Evolutionary conservation across 2,888 invertebrate species (phyloP), one percentile per base, ranked within the genome.

Genomic region (Eupithecia vulgata): DNA sequence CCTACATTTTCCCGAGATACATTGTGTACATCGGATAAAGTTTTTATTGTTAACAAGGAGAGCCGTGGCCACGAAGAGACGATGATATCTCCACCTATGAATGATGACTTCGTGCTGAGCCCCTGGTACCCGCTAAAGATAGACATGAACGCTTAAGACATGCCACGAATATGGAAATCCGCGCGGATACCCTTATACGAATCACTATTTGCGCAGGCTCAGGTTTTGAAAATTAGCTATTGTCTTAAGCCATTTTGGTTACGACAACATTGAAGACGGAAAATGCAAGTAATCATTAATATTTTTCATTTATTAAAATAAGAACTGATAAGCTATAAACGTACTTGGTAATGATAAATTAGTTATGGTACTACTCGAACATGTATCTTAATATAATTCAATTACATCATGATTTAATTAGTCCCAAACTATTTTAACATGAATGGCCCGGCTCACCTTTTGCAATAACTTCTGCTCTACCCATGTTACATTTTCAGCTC

Each of bases 21-120:
- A 91, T 91, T 90, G 90, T 92, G 86, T 89, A 88, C 89, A 87
- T 87, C 87, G 91, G 91, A 92, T 93, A 93, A 91, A 87, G 91
- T 93, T 94, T 94, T 94, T 94, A 94, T 94, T 94, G 94, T 94
- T 94, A 94, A 94, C 94, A 93, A 93, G 94, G 89, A 85, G 85
- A 88, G 88, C 90, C 90, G 87, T 88, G 89, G 90, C 90, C 90
- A 91, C 90, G 90, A 88, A 87, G 89, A 89, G 90, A 90, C 91
- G 94, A 94, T 94, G 93, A 92, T 94, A 94, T 94, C 94, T 91
- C 81, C 87, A 88, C 88, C 90, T 93, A 94, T 94, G 94, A 94
- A 94, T 93, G 94, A 94, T 94, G 93, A 92, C 92, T 94, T 94
- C 94, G 94, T 94, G 94, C 93, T 88, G 84, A 85, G 91, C 90